Base-by-base conservation (phyloP, 2,797 vertebrate genomes). In the Corythornis leucogaster region DNA sequence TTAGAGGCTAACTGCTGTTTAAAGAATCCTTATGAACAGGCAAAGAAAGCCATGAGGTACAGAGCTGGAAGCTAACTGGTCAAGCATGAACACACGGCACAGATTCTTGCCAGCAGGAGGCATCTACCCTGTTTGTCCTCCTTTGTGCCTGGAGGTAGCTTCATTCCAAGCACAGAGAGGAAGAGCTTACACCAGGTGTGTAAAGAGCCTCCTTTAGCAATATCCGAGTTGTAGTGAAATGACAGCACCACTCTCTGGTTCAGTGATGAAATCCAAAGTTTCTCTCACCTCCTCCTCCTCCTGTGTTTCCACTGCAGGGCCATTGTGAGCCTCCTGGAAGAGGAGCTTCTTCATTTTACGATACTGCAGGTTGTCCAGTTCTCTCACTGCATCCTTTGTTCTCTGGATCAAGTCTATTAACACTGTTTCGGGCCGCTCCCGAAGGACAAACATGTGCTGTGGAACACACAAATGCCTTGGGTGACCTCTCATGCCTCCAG, bases 291-390 rank as follows among this genome's bases (percentile, higher is more conserved):
- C 99, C 81, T 99, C 99, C 92, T 99, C 99, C 54, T 99, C 99
- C 95, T 98, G 99, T 74, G 98, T 98, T 97, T 99, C 99, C 4
- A 98, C 98, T 55, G 98, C 97, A 68, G 99, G 99, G 71, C 99
- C 99, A 43, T 99, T 99, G 96, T 98, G 99, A 12, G 99, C 98
- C 98, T 99, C 99, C 88, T 99, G 99, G 97, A 99, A 99, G 96
- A 99, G 98, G 82, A 99, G 98, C 97, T 99, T 99, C 97, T 99
- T 99, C 99, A 99, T 99, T 97, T 99, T 99, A 92, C 99, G 99
- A 97, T 99, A 99, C 97, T 99, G 99, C 88, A 99, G 98, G 97
- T 99, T 99, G 98, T 99, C 99, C 95, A 99, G 97, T 89, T 99
- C 99, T 95, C 99, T 98, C 94, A 99, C 99, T 2, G 99, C 99